phyloP scores from a whole-genome alignment of 2,113 vertebrate genomes.

The Perca fluviatilis region DNA sequence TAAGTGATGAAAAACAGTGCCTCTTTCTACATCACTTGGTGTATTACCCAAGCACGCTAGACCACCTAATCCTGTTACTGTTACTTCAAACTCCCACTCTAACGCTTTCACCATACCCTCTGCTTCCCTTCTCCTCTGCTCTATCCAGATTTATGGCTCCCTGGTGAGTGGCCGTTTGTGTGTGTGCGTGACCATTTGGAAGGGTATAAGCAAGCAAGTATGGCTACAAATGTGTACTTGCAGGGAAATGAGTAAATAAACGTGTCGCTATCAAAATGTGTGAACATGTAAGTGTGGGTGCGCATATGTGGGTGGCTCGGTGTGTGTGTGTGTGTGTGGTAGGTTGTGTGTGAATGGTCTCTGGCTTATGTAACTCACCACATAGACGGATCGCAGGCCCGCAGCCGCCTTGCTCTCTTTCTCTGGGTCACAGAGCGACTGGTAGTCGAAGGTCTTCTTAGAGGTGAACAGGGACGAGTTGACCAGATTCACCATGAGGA shows the following conservation, averaged over 20 bases:
- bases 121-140: conserved; percentile 66
- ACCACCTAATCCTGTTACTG: conserved; percentile 76
- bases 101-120: conserved; percentile 72
- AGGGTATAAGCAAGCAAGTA: conserved; percentile 38
- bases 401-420: conserved; percentile 90
- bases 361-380: conserved; percentile 88
- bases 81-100: conserved; percentile 64
- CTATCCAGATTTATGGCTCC: conserved; percentile 69
- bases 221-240: conserved; percentile 16
- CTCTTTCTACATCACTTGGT: conserved; percentile 51
- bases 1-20: conserved; percentile 66
- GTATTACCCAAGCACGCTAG: conserved; percentile 56
- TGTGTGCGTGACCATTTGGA: conserved; percentile 25
- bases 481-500: conserved; percentile 91
- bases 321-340: conserved; percentile 24
- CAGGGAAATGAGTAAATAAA: background rate
- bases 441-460: conserved; percentile 96
- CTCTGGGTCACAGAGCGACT: conserved; percentile 91
- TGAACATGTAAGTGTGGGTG: conserved; percentile 26
- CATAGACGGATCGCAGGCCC: conserved; percentile 91
- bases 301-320: conserved; percentile 11
- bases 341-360: conserved; percentile 22
- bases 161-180: conserved; percentile 32
- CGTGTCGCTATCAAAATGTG: conserved; percentile 37
- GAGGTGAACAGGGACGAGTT: conserved; percentile 92